These are phyloP conservation scores for Taxidea taxus DNA, from an alignment of 2,113 vertebrate species.

Conservation along the genomic window DNA sequence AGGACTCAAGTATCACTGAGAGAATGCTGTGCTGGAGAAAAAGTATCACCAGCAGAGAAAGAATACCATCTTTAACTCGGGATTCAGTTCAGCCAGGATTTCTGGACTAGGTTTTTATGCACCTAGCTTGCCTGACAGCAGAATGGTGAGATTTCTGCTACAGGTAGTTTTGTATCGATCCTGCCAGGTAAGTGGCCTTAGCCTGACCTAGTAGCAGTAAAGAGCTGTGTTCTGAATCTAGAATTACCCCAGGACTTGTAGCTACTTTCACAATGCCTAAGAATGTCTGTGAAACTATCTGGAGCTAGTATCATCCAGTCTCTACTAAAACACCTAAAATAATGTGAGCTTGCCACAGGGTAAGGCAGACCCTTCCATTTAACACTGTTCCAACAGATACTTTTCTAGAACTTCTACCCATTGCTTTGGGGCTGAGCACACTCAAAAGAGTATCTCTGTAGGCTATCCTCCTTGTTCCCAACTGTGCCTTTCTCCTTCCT, in stretches of 20 bases:
- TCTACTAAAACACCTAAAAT: not conserved
- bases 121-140: not conserved
- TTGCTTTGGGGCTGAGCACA: not conserved
- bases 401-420: not conserved
- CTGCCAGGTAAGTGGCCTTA: not conserved
- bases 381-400: not conserved
- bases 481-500: not conserved
- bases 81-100: not conserved
- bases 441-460: not conserved
- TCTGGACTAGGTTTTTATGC: not conserved
- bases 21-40: not conserved
- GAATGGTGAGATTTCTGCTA: not conserved
- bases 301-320: not conserved
- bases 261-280: not conserved
- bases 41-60: not conserved
- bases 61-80: not conserved
- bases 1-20: not conserved
- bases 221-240: not conserved
- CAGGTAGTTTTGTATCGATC: not conserved
- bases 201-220: not conserved
- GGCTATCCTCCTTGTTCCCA: not conserved
- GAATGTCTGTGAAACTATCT: not conserved
- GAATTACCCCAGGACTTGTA: not conserved
- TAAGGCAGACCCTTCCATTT: not conserved
- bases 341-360: not conserved